phyloP scores from a whole-genome alignment of 2,797 vertebrate genomes.

The Coilia nasus region DNA sequence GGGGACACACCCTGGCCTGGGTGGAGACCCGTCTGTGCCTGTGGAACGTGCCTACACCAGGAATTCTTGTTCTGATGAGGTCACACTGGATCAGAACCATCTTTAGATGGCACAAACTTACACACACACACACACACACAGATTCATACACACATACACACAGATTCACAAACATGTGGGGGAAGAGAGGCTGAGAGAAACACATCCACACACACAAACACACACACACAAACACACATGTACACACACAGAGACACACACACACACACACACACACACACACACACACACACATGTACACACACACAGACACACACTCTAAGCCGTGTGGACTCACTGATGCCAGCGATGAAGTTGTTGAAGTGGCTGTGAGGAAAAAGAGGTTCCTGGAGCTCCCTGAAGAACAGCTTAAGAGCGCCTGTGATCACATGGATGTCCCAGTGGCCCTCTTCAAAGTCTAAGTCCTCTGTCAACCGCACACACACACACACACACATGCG shows the following conservation, averaged over 20 bases:
- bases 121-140: neutral
- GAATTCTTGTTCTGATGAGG: neutral
- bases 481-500: neutral
- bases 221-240: too few species aligned
- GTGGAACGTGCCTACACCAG: neutral
- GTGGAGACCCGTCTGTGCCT: neutral
- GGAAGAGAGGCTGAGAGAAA: too few species aligned
- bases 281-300: neutral
- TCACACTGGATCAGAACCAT: neutral
- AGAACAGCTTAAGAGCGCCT: slow-evolving; percentile 92
- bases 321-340: slow-evolving; percentile 70
- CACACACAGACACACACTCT: neutral
- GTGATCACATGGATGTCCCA: slow-evolving; percentile 97
- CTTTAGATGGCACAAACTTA: neutral
- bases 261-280: neutral
- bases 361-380: slow-evolving; percentile 90
- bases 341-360: slow-evolving; percentile 80
- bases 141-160: too few species aligned
- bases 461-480: slow-evolving; percentile 77
- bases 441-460: slow-evolving; percentile 88
- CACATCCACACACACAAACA: too few species aligned
- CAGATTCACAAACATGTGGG: too few species aligned
- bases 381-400: slow-evolving; percentile 90
- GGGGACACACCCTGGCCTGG: neutral
- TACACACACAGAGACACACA: neutral